Evolutionary conservation across 1,140 invertebrate genomes (phyloP).

Genomic region (Ceratina calcarata): DNA sequence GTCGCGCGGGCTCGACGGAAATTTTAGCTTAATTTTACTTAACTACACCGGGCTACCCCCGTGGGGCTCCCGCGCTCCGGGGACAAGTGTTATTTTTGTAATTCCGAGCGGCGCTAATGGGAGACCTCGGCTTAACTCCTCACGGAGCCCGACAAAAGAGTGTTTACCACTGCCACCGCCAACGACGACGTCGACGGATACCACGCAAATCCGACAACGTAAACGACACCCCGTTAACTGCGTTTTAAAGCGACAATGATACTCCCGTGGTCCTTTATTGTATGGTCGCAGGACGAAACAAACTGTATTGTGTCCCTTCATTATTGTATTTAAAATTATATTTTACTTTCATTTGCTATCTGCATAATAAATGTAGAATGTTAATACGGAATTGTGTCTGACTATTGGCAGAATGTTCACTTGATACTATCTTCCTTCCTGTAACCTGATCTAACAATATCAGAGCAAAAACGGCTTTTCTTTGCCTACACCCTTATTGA

Average conservation of each 20-base stretch:
- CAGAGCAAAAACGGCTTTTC: background rate
- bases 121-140: conserved; percentile 66
- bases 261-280: background rate
- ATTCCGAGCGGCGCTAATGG: conserved; percentile 70
- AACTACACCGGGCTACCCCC: conserved; percentile 63
- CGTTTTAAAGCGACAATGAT: conserved; percentile 21
- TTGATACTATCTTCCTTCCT: too few relatives aligned
- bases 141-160: conserved; percentile 59
- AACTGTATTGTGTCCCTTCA: too few relatives aligned
- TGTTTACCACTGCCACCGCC: conserved; percentile 57
- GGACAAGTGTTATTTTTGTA: conserved; percentile 76
- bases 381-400: too few relatives aligned
- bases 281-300: too few relatives aligned
- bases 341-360: too few relatives aligned
- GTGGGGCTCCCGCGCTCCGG: conserved; percentile 48
- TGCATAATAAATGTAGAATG: too few relatives aligned
- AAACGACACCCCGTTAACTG: conserved; percentile 49
- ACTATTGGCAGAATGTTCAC: too few relatives aligned
- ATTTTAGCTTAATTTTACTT: conserved; percentile 77
- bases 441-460: too few relatives aligned
- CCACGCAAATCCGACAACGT: conserved; percentile 47
- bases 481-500: background rate
- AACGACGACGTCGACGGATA: conserved; percentile 34
- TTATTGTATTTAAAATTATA: too few relatives aligned
- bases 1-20: conserved; percentile 64